Conservation (phyloP, 2,113 vertebrate species). For the Romanogobio albipinnatus region DNA sequence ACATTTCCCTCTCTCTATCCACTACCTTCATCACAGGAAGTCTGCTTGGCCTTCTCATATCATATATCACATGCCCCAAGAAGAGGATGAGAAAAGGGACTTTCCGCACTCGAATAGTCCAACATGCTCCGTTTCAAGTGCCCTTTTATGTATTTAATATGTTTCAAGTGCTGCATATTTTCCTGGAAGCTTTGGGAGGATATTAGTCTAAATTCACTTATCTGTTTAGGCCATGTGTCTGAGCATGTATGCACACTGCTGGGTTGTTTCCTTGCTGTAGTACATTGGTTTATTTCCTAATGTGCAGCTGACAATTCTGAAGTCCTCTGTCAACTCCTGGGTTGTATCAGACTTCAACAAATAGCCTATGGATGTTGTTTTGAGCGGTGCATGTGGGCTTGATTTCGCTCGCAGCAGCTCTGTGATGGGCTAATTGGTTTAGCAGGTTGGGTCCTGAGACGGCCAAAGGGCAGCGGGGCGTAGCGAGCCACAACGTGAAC, state of each 20-base stretch:
- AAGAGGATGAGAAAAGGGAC: not conserved
- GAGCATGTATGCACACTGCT: conserved; percentile 28
- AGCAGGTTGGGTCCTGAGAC: conserved; percentile 57
- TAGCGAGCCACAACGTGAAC: conserved; percentile 61
- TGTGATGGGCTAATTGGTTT: conserved; percentile 66
- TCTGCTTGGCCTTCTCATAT: not conserved
- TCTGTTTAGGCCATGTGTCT: conserved; percentile 23
- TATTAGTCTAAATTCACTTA: conserved; percentile 51
- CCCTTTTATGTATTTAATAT: conserved; percentile 50
- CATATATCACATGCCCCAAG: conserved; percentile 30
- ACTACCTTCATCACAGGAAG: conserved; percentile 39
- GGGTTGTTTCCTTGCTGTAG: not conserved
- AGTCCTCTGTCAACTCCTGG: conserved; percentile 40
- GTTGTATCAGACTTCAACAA: conserved; percentile 48
- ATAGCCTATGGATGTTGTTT: conserved; percentile 55
- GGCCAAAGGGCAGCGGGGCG: conserved; percentile 62
- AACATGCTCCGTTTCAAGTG: conserved; percentile 13
- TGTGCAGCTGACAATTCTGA: conserved; percentile 3
- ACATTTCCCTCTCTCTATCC: conserved; percentile 23
- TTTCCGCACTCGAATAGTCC: not conserved
- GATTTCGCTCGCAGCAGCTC: conserved; percentile 54
- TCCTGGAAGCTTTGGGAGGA: conserved; percentile 36
- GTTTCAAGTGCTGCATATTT: conserved; percentile 44
- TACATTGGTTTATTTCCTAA: conserved; percentile 22
- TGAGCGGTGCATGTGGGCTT: conserved; percentile 50